These are phyloP conservation scores for Macrocentrus cingulum DNA, from an alignment of 1,140 invertebrate species.

Conservation along the genomic window DNA sequence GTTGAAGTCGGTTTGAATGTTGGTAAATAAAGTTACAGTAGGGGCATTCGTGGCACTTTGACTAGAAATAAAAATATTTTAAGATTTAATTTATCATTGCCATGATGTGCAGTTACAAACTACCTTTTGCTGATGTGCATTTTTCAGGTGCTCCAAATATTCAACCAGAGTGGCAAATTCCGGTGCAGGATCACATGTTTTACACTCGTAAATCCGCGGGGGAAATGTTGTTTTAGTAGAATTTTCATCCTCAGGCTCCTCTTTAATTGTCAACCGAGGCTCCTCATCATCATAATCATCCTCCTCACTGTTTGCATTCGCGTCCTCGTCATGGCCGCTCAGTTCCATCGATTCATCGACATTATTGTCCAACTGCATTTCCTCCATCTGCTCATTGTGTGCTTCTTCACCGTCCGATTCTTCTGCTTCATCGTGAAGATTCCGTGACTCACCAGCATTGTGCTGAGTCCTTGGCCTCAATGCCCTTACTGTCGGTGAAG, in stretches of 20 bases:
- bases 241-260: constrained; percentile 32
- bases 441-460: not conserved
- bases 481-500: constrained; percentile 21
- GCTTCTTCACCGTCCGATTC: constrained; percentile 17
- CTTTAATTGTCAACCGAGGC: constrained; percentile 27
- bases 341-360: constrained; percentile 10
- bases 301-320: constrained; percentile 9
- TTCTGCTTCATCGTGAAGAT: constrained; percentile 5
- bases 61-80: constrained; percentile 13
- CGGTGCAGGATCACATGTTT: constrained; percentile 38
- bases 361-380: not conserved
- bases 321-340: constrained; percentile 10
- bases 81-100: too few species aligned
- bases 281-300: constrained; percentile 27
- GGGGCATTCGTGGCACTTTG: constrained; percentile 58
- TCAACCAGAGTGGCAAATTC: constrained; percentile 61
- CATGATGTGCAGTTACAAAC: too few species aligned
- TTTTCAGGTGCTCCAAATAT: constrained; percentile 65
- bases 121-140: constrained; percentile 64
- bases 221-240: constrained; percentile 11
- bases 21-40: constrained; percentile 67
- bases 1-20: constrained; percentile 64
- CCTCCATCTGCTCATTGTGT: constrained; percentile 1
- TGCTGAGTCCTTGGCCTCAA: constrained; percentile 24
- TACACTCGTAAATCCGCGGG: constrained; percentile 41